Conservation (phyloP, 2,113 vertebrate species). For the Gallinago undulata region DNA sequence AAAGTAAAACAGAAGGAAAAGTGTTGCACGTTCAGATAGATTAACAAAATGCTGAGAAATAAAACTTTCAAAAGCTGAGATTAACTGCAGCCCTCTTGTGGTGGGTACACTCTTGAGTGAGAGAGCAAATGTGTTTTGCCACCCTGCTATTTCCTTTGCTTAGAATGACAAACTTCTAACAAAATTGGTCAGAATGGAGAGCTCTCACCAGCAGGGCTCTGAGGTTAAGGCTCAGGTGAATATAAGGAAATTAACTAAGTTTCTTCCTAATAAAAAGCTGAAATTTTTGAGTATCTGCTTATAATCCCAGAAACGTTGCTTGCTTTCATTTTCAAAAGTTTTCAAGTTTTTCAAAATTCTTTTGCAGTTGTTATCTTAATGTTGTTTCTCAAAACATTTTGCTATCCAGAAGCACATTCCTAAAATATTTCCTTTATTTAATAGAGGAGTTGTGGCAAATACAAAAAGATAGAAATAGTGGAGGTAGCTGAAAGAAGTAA, state of each 20-base stretch:
- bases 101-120: background rate
- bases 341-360: background rate
- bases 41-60: background rate
- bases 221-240: background rate
- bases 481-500: background rate
- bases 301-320: background rate
- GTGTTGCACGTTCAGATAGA: background rate
- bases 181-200: background rate
- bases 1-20: background rate
- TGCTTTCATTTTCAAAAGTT: background rate
- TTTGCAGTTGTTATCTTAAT: background rate
- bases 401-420: background rate
- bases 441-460: background rate
- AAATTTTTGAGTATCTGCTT: background rate
- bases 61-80: conserved; percentile 25
- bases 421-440: background rate
- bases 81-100: conserved; percentile 39
- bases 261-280: background rate
- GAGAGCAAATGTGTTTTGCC: background rate
- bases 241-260: background rate
- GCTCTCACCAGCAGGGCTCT: background rate
- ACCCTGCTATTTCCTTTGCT: background rate
- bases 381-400: background rate
- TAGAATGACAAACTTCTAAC: background rate
- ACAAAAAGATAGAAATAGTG: accelerated